Evolutionary conservation across 2,797 vertebrate species (phyloP), one percentile per base, ranked within the genome.

Genomic region (Sandelia bainsii): DNA sequence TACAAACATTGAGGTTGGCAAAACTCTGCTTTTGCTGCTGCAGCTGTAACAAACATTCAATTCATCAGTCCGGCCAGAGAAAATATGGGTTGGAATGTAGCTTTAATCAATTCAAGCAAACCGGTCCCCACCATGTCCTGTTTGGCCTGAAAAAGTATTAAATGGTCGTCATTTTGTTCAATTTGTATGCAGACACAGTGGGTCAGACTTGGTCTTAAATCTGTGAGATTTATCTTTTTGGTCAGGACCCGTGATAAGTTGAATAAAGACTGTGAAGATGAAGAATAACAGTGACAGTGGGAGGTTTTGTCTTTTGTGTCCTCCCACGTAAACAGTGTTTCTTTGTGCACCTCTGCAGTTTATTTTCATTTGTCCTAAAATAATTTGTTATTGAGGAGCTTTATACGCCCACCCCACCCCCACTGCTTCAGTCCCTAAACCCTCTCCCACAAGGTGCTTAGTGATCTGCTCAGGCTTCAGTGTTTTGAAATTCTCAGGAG

Each of bases 41-140:
- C 77, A 77, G 85, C 91, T 85, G 90, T 77, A 91, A 94, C 93
- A 94, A 90, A 91, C 92, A 89, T 91, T 75, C 81, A 75, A 93
- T 94, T 94, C 91, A 94, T 94, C 46, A 39, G 83, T 32, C 68
- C 3, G 34, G 77, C 91, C 87, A 85, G 84, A 80, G 89, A 89
- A 94, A 93, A 92, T 81, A 91, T 60, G 62, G 57, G 70, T 63
- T 64, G 91, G 91, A 91, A 93, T 93, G 92, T 75, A 77, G 85
- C 83, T 90, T 89, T 91, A 93, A 94, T 94, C 89, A 92, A 81
- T 88, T 85, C 86, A 88, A 85, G 90, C 84, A 81, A 86, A 79
- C 72, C 58, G 40, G 82, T 89, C 89, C 77, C 75, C 72, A 0
- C 86, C 78, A 61, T 65, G 50, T 89, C 91, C 87, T 87, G 84